Conservation (phyloP, 2,113 vertebrate species). For the Amblyopsis rosae region DNA sequence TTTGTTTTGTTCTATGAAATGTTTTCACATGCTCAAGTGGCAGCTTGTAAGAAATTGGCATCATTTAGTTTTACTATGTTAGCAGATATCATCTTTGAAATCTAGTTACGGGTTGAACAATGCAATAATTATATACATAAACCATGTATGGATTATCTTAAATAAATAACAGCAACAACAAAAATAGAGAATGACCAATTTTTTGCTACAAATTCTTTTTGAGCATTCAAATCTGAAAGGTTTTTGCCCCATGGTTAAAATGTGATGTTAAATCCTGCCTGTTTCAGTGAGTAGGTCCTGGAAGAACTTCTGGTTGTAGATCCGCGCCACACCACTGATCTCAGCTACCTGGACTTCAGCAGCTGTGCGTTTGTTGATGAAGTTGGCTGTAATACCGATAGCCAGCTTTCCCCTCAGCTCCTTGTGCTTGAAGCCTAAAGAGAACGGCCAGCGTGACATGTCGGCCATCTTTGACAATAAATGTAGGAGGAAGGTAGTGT, state of each 20-base stretch:
- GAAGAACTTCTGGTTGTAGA: slow-evolving; percentile 98
- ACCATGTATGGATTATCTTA: no score
- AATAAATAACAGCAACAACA: no score
- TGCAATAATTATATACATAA: no score
- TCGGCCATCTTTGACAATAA: not conserved
- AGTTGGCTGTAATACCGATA: slow-evolving; percentile 94
- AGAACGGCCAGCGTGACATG: not conserved
- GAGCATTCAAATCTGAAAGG: no score
- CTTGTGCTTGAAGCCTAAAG: slow-evolving; percentile 86
- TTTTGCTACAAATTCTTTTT: no score
- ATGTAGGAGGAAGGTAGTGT: not conserved
- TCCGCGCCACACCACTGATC: slow-evolving; percentile 92
- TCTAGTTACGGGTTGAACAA: no score
- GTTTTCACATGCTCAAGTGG: slow-evolving; percentile 1
- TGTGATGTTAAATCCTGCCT: slow-evolving; percentile 65
- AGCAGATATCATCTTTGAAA: no score
- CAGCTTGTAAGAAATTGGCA: not conserved
- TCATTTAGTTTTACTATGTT: no score
- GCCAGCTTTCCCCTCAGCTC: slow-evolving; percentile 90
- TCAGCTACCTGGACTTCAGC: slow-evolving; percentile 87
- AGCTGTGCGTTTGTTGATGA: slow-evolving; percentile 81
- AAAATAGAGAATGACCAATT: no score
- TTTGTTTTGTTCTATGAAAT: not conserved
- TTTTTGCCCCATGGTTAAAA: not conserved
- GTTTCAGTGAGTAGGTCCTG: slow-evolving; percentile 86